Conservation (phyloP, 2,113 vertebrate genomes). For the Poeciliopsis turrubarensis region DNA sequence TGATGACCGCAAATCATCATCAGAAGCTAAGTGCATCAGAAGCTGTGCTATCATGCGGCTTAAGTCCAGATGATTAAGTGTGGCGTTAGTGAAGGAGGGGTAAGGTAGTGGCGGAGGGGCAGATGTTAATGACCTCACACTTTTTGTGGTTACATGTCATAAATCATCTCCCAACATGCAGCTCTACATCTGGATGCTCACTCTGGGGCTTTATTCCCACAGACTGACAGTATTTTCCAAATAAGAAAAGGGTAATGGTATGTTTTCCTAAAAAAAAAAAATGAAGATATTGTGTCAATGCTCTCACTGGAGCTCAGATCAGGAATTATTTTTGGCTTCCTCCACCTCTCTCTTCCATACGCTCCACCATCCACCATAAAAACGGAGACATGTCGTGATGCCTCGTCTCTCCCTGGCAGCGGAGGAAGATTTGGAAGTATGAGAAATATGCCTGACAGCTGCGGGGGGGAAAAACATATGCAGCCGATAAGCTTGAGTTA, state of each 20-base stretch:
- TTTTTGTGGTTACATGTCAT: conserved; percentile 18
- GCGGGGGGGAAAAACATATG: conserved; percentile 42
- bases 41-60: not conserved
- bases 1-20: not conserved
- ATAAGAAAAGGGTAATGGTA: conserved; percentile 11
- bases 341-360: not conserved
- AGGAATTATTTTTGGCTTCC: not conserved
- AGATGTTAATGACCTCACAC: conserved; percentile 20
- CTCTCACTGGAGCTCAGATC: not conserved
- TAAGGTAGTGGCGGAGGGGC: not conserved
- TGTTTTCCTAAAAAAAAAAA: conserved; percentile 22
- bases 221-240: conserved; percentile 13
- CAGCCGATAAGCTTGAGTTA: conserved; percentile 55
- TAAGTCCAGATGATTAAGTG: not conserved
- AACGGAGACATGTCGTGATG: conserved; percentile 20
- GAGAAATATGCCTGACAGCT: conserved; percentile 56
- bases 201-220: not conserved
- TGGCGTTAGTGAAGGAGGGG: not conserved
- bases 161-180: conserved; percentile 30
- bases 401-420: conserved; percentile 15
- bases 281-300: conserved; percentile 27
- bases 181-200: conserved; percentile 42
- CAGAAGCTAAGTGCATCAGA: not conserved
- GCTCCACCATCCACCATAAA: not conserved
- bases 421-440: conserved; percentile 15